phyloP scores from a whole-genome alignment of 1,140 invertebrate genomes.

The Drosophila suzukii region DNA sequence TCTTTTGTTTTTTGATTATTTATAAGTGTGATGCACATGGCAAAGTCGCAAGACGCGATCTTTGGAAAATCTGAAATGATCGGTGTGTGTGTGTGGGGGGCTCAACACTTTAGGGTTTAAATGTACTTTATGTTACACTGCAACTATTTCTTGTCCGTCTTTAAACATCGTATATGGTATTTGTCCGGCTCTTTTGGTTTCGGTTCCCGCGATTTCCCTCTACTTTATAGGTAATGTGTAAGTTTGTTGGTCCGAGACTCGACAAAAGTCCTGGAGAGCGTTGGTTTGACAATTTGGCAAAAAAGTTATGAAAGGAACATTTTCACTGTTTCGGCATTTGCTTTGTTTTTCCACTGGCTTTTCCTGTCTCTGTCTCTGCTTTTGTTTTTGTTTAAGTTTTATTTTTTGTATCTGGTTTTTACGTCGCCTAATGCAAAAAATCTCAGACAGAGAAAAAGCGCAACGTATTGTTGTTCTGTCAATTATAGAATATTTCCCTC shows the following conservation, averaged over 20 bases:
- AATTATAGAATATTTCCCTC: constrained; percentile 63
- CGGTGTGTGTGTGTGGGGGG: constrained; percentile 16
- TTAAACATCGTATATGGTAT: constrained; percentile 55
- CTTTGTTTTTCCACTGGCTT: constrained; percentile 41
- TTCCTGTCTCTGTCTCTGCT: constrained; percentile 17
- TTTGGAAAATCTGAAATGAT: constrained; percentile 40
- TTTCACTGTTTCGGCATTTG: constrained; percentile 65
- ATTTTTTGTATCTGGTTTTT: constrained; percentile 24
- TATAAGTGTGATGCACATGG: constrained; percentile 28
- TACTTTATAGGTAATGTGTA: constrained; percentile 47
- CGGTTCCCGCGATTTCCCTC: constrained; percentile 28
- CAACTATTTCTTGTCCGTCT: constrained; percentile 39
- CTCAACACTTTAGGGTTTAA: constrained; percentile 57
- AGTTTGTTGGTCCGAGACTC: constrained; percentile 70
- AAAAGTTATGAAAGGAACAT: constrained; percentile 82
- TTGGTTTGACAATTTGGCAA: constrained; percentile 83
- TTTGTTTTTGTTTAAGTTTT: constrained; percentile 32
- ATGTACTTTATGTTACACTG: constrained; percentile 53
- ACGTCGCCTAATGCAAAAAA: constrained; percentile 70
- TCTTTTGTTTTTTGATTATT: constrained; percentile 45
- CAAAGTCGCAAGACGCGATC: constrained; percentile 14
- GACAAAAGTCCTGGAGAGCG: constrained; percentile 76
- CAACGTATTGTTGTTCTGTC: constrained; percentile 66
- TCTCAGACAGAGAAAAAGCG: constrained; percentile 75
- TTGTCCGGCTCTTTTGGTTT: constrained; percentile 34